Conservation (phyloP, 1,140 invertebrate species). For the Stegodyphus dumicola region DNA sequence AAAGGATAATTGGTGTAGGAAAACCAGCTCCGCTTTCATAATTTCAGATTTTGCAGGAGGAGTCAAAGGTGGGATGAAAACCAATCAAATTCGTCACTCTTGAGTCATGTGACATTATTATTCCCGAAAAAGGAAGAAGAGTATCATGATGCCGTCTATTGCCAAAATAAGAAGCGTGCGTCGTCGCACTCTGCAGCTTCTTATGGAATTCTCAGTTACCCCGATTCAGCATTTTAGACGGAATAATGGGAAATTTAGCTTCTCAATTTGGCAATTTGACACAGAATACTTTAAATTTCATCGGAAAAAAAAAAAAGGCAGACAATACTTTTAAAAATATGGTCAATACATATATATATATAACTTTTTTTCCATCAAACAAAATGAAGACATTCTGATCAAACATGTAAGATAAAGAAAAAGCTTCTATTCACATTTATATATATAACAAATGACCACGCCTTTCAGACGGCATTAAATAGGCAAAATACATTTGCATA, state of each 20-base stretch:
- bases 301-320: background rate
- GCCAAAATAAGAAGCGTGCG: constrained; percentile 40
- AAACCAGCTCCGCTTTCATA: constrained; percentile 51
- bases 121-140: constrained; percentile 26
- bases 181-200: constrained; percentile 2
- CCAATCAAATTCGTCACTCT: constrained; percentile 15
- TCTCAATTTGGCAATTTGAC: constrained; percentile 16
- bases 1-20: constrained; percentile 35
- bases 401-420: too few species aligned
- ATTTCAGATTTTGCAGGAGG: constrained; percentile 42
- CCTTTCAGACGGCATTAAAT: background rate
- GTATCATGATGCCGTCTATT: constrained; percentile 9
- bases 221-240: constrained; percentile 1
- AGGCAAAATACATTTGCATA: background rate
- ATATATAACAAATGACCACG: too few species aligned
- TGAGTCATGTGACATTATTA: constrained; percentile 42
- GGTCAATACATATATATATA: background rate
- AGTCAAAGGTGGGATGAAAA: constrained; percentile 13
- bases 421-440: too few species aligned
- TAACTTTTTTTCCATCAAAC: background rate
- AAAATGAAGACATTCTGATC: too few species aligned
- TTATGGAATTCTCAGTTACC: constrained; percentile 6
- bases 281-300: background rate
- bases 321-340: background rate
- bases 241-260: background rate